A percentile compares a stretch with the other conserved stretches of the same genome.
Evolutionary conservation across 2,888 invertebrate species (phyloP).

Genomic region (Tupiocoris notatus): DNA sequence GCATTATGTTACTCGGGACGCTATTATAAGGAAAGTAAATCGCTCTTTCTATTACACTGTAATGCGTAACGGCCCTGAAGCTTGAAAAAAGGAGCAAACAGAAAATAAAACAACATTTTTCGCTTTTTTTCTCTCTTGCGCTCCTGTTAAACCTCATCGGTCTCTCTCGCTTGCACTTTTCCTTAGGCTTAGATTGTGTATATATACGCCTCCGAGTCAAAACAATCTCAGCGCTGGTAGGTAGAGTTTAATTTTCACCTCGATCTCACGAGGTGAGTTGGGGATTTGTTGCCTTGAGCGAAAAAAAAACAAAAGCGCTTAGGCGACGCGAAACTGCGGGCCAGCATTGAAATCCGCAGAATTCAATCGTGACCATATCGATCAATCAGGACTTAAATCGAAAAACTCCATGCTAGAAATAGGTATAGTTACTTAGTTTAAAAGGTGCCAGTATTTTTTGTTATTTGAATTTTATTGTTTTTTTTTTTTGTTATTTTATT

Average conservation of each 20-base stretch:
- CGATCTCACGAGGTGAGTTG: not conserved
- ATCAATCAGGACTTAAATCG: too few species aligned
- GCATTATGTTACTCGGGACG: not conserved
- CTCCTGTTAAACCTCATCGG: not conserved
- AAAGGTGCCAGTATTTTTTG: too few species aligned
- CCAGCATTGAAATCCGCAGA: too few species aligned
- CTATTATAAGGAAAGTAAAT: not conserved
- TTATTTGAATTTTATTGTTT: too few species aligned
- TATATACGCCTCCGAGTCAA: not conserved
- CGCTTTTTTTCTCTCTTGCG: not conserved
- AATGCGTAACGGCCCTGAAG: not conserved
- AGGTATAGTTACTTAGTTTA: too few species aligned
- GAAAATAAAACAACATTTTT: too few species aligned
- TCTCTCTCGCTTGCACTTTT: not conserved
- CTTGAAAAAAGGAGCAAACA: not conserved
- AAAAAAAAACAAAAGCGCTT: too few species aligned
- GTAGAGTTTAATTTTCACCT: not conserved
- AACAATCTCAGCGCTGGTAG: not conserved
- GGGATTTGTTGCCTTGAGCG: not conserved
- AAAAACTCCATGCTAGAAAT: too few species aligned
- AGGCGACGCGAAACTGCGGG: too few species aligned
- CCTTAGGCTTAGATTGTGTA: not conserved
- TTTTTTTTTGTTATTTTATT: too few species aligned
- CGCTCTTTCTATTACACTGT: not conserved
- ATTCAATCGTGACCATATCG: too few species aligned